phyloP scores from a whole-genome alignment of 2,113 vertebrate genomes.

The Phocoena sinus region DNA sequence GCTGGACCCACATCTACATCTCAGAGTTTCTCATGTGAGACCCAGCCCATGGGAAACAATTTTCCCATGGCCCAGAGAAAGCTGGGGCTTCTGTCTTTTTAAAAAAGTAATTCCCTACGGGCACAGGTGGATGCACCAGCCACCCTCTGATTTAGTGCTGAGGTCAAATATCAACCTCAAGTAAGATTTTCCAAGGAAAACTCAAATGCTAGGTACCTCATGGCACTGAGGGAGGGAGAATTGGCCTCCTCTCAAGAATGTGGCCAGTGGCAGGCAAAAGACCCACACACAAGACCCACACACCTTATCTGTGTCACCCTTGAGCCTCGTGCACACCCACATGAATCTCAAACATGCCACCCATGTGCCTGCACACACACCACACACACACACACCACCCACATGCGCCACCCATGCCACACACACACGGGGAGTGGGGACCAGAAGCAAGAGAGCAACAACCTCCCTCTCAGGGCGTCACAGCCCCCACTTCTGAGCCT shows the following conservation, averaged over 20 bases:
- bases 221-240: background rate
- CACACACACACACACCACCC: background rate
- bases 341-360: background rate
- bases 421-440: rapidly evolving
- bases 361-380: background rate
- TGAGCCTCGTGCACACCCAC: background rate
- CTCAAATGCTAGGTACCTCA: background rate
- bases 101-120: conserved; percentile 47
- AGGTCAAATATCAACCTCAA: conserved; percentile 29
- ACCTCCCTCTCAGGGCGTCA: background rate
- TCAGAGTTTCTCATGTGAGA: background rate
- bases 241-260: background rate
- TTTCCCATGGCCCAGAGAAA: conserved; percentile 9
- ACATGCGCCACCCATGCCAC: background rate
- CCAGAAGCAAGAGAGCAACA: background rate
- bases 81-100: conserved; percentile 26
- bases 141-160: conserved; percentile 36
- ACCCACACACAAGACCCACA: background rate
- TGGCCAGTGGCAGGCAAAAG: background rate
- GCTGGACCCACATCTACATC: background rate
- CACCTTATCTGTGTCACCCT: background rate
- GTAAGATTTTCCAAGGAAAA: conserved; percentile 50
- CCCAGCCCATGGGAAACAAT: background rate
- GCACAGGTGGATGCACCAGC: background rate
- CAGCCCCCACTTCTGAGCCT: background rate